Evolutionary conservation across 30 jellyfish, hydroid and myxozoan species (phyloP), one percentile per base, ranked within the genome.

Genomic region (Hydractinia echinata): DNA sequence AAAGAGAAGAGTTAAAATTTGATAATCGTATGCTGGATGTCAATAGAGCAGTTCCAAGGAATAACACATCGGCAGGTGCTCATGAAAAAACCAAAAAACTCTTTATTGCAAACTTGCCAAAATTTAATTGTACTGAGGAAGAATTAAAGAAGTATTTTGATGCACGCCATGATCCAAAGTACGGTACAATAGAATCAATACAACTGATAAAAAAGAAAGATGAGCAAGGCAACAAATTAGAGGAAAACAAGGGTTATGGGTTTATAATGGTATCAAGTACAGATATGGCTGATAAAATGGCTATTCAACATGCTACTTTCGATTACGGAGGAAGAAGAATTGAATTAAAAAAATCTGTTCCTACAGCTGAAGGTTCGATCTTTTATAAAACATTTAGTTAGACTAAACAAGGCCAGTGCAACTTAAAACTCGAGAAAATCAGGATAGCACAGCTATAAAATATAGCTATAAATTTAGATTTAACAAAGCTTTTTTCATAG

Each of bases 241-340:
- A 80, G 8, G 87, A 80, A 66, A 80, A 80, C 54, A 80, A 80
- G 66, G 87, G 87, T 20, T 80, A 18, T 61, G 87, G 87, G 10
- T 80, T 80, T 61, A 53, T 80, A 53, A 80, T 80, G 87, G 87
- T 80, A 4, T 61, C 87, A 11, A 61, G 66, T 51, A 84, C 64
- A 61, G 87, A 80, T 61, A 61, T 80, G 84, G 87, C 87, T 18
- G 87, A 80, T 61, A 80, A 80, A 80, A 80, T 80, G 87, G 87
- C 87, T 51, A 80, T 80, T 80, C 87, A 80, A 80, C 87, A 80
- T 80, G 85, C 87, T 61, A 60, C 87, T 48, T 80, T 80, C 66
- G 87, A 80, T 61, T 80, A 30, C 66, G 87, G 87, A 7, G 87
- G 87, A 49, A 19, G 87, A 44, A 64, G 66, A 10, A 80, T 80